These are phyloP conservation scores for Acanthurus lineatus DNA, from an alignment of 2,797 vertebrate species.

Conservation along the genomic window DNA sequence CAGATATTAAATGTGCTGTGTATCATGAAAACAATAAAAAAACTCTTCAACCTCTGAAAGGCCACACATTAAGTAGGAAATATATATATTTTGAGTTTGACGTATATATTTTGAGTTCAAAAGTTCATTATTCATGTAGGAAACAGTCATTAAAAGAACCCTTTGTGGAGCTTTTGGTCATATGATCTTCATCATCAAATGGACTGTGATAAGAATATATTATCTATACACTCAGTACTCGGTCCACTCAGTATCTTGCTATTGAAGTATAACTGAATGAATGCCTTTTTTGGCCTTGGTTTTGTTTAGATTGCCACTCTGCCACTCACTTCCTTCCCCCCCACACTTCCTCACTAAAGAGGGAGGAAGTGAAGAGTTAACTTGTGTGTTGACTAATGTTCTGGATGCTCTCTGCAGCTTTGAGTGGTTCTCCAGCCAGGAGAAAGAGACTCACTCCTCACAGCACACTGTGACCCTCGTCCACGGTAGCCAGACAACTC, in stretches of 20 bases:
- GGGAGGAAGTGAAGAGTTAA: slow-evolving; percentile 67
- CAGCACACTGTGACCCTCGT: slow-evolving; percentile 71
- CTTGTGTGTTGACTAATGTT: slow-evolving; percentile 62
- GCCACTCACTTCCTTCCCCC: slow-evolving; percentile 21
- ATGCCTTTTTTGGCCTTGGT: background rate
- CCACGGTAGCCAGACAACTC: slow-evolving; percentile 83
- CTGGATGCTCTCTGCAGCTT: slow-evolving; percentile 52
- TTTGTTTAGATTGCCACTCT: slow-evolving; percentile 14
- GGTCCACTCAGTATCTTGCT: background rate
- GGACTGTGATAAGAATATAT: background rate
- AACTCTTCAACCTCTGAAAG: background rate
- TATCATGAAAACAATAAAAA: background rate
- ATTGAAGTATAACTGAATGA: background rate
- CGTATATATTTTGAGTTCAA: background rate
- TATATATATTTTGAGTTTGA: background rate
- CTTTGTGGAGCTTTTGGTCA: background rate
- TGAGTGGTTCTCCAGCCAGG: slow-evolving; percentile 69
- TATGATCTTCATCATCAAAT: background rate
- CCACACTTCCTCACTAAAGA: slow-evolving; percentile 38
- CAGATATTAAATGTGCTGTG: too few species aligned
- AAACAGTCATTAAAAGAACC: background rate
- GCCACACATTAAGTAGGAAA: slow-evolving; percentile 4
- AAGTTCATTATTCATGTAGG: background rate
- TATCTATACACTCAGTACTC: background rate
- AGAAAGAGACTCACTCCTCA: slow-evolving; percentile 74